Conservation (phyloP, 1,140 invertebrate species). For the Drosophila navojoa region DNA sequence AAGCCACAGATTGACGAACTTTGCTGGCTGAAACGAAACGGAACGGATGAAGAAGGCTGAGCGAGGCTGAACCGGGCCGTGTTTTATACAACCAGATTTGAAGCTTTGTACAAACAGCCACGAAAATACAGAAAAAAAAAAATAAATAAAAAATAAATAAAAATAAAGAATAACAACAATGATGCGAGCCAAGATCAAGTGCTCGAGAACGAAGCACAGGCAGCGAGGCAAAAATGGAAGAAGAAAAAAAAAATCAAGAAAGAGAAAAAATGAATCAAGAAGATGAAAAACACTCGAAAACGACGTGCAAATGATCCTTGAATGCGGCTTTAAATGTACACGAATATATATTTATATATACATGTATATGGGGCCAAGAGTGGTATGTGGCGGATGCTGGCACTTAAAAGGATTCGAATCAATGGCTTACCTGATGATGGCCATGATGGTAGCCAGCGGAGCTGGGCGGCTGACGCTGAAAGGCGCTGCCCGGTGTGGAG, state of each 20-base stretch:
- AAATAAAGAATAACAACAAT: constrained; percentile 52
- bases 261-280: constrained; percentile 39
- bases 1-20: constrained; percentile 53
- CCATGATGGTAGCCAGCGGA: constrained; percentile 79
- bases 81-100: constrained; percentile 76
- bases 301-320: constrained; percentile 71
- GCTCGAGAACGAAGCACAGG: constrained; percentile 57
- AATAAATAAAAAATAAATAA: constrained; percentile 9
- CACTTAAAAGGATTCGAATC: constrained; percentile 55
- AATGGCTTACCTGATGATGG: constrained; percentile 78
- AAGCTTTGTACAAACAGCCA: constrained; percentile 76
- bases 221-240: constrained; percentile 22
- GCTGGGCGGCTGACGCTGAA: constrained; percentile 73
- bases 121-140: constrained; percentile 20
- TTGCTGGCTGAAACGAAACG: constrained; percentile 25
- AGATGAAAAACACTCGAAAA: constrained; percentile 56
- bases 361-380: neutral
- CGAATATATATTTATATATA: constrained; percentile 25
- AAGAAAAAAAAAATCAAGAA: constrained; percentile 32
- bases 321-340: constrained; percentile 45
- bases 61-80: neutral
- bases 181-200: constrained; percentile 72
- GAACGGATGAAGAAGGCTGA: constrained; percentile 27
- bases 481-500: constrained; percentile 74
- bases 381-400: constrained; percentile 50